These are phyloP conservation scores for Diploptera punctata DNA, from an alignment of 2,888 invertebrate species.

Conservation along the genomic window DNA sequence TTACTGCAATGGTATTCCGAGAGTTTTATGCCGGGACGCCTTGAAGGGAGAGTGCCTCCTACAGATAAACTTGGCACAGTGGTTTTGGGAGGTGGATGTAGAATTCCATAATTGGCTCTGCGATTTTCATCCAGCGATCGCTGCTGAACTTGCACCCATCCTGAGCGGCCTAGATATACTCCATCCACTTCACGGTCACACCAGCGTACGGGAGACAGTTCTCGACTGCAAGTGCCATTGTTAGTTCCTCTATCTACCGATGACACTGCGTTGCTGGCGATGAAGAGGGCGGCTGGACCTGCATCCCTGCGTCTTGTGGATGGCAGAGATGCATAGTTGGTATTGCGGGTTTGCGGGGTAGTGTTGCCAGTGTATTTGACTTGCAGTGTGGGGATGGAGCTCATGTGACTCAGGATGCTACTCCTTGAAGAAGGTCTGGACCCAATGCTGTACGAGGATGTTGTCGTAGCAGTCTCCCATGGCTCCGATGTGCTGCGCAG, in stretches of 20 bases:
- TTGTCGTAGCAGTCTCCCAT: constrained; percentile 58
- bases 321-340: constrained; percentile 39
- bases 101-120: constrained; percentile 37
- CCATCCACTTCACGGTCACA: constrained; percentile 66
- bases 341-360: constrained; percentile 19
- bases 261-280: constrained; percentile 22
- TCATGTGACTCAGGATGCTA: constrained; percentile 46
- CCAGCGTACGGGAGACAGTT: constrained; percentile 65
- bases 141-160: constrained; percentile 64
- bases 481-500: constrained; percentile 62
- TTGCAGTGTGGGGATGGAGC: constrained; percentile 40
- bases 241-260: constrained; percentile 53
- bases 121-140: constrained; percentile 61
- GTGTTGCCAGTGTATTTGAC: constrained; percentile 33
- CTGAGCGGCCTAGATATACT: constrained; percentile 63
- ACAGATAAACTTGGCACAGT: constrained; percentile 45
- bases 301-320: constrained; percentile 35
- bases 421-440: constrained; percentile 49
- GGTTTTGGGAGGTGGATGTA: constrained; percentile 30
- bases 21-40: constrained; percentile 58
- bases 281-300: constrained; percentile 34
- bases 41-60: constrained; percentile 54
- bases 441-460: constrained; percentile 48
- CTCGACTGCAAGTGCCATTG: constrained; percentile 57
- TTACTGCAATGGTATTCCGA: constrained; percentile 55